Evolutionary conservation across 1,140 invertebrate species (phyloP).

Genomic region (Reticulitermes speratus): DNA sequence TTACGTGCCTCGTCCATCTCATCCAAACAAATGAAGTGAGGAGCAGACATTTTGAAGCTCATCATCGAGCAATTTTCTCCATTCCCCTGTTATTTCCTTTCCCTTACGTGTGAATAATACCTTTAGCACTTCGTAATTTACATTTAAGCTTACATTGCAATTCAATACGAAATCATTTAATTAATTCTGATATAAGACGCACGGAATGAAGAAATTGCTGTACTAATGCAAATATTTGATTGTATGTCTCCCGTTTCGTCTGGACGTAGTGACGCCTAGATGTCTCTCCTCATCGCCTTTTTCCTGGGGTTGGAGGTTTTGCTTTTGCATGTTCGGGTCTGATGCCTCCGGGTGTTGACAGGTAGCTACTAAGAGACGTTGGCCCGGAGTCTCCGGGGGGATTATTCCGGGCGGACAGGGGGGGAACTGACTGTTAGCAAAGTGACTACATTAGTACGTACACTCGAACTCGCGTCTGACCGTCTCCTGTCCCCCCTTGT

Average conservation of each 20-base stretch:
- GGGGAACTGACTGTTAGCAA: neutral
- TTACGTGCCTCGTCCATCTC: too few species aligned
- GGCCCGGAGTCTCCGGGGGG: conserved; percentile 19
- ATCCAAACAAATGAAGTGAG: too few species aligned
- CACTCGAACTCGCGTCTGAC: neutral
- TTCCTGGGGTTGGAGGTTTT: neutral
- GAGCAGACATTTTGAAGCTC: too few species aligned
- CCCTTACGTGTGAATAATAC: too few species aligned
- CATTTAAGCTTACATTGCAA: too few species aligned
- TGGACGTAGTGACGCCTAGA: neutral
- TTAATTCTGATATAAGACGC: too few species aligned
- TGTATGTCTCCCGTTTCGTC: neutral
- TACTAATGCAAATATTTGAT: neutral
- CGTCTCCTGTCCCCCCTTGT: neutral
- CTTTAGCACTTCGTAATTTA: too few species aligned
- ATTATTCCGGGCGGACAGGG: conserved; percentile 4
- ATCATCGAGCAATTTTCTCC: too few species aligned
- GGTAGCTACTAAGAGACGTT: neutral
- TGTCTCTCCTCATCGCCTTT: neutral
- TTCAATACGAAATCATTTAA: too few species aligned
- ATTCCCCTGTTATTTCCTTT: too few species aligned
- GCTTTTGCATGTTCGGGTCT: neutral
- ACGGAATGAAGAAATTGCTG: neutral
- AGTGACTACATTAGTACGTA: conserved; percentile 21
- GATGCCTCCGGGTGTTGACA: conserved; percentile 23